Evolutionary conservation across 2,797 vertebrate genomes (phyloP).

Genomic region (Galaxias olidus): DNA sequence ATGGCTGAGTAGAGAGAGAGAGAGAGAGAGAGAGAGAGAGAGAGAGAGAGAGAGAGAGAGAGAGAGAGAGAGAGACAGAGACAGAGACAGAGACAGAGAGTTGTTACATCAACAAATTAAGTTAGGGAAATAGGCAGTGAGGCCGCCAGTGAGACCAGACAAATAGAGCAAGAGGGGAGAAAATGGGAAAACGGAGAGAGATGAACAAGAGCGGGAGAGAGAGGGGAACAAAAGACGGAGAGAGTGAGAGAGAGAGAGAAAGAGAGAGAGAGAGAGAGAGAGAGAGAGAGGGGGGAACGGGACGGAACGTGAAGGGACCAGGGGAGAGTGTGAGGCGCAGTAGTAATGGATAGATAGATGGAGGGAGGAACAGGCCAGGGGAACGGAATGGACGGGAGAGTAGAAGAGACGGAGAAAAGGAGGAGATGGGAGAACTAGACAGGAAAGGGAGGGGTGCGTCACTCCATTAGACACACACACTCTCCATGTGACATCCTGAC

Average conservation of each 20-base stretch:
- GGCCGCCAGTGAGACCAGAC: background rate
- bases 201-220: background rate
- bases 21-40: conserved; percentile 1
- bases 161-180: background rate
- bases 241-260: conserved; percentile 4
- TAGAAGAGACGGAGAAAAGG: background rate
- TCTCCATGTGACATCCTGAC: background rate
- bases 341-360: background rate
- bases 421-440: background rate
- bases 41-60: too few relatives aligned
- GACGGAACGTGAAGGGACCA: background rate
- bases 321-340: background rate
- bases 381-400: background rate
- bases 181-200: background rate
- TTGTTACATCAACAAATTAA: too few relatives aligned
- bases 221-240: too few relatives aligned
- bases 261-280: background rate
- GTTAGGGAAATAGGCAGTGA: background rate
- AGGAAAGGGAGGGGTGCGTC: background rate
- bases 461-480: conserved; percentile 10
- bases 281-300: background rate
- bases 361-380: background rate
- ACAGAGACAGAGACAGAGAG: conserved; percentile 8
- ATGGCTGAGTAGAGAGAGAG: conserved; percentile 73
- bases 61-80: background rate